phyloP scores from a whole-genome alignment of 35 echinoderm and acorn worm genomes.

The Strongylocentrotus purpuratus region DNA sequence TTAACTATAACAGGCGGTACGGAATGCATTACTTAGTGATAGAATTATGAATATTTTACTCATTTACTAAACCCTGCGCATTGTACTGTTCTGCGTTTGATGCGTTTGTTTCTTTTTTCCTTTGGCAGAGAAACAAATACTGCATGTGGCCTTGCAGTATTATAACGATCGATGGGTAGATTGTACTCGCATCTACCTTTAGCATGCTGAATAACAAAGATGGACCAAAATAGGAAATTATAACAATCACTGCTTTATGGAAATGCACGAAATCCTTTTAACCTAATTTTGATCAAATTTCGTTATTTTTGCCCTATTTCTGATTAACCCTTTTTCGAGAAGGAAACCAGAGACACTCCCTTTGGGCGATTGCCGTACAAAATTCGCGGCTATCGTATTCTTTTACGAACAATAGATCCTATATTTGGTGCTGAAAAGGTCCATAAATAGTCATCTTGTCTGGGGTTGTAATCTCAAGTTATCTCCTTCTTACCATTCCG shows the following conservation, averaged over 20 bases:
- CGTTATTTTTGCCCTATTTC: background rate
- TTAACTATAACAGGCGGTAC: too few species aligned
- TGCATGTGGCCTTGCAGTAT: background rate
- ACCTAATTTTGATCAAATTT: background rate
- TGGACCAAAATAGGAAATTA: background rate
- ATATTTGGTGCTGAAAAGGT: background rate
- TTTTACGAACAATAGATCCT: background rate
- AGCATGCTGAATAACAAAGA: background rate
- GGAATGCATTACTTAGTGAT: too few species aligned
- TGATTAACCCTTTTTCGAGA: background rate
- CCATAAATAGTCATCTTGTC: background rate
- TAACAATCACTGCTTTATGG: background rate
- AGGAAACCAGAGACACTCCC: background rate
- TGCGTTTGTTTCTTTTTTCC: background rate
- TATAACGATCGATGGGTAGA: background rate
- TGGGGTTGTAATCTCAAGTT: background rate
- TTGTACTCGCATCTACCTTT: background rate
- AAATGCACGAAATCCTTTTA: background rate
- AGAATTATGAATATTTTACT: too few species aligned
- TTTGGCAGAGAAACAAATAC: background rate
- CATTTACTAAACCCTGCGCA: too few species aligned
- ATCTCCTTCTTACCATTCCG: background rate
- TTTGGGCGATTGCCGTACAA: background rate
- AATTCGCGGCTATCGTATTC: background rate
- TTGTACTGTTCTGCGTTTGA: too few species aligned